Base-by-base conservation (phyloP, 1,140 invertebrate genomes). In the Aphaenogaster rudis region DNA sequence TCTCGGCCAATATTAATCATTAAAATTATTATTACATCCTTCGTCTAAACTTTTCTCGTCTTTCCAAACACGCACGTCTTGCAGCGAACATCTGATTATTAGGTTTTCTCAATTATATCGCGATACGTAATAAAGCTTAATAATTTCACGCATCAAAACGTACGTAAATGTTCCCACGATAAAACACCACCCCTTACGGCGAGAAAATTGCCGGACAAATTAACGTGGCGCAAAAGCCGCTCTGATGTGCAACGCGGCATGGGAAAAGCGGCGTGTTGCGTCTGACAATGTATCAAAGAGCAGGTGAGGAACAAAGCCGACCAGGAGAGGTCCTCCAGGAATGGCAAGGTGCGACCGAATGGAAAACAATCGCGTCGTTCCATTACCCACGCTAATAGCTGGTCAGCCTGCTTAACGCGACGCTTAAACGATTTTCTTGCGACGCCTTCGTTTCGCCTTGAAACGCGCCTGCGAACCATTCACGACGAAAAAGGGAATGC, bases 371-470 rank as follows among this genome's bases (percentile, higher is more conserved):
- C 76, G 67, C 57, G 45, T 64, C 45, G n/a, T 74, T 86, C 36
- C 59, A 88, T 90, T 88, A 88, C 21, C 33, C 57, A 84, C 42
- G 61, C 66, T 91, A 91, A 91, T 84, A 72, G 59, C 54, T 48
- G 80, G 78, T 91, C 87, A 67, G 61, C 11, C 71, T 33, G 50
- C 11, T 88, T 88, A 86, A 91, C 21, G 50, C 42, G 11, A 11
- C 11, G 48, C 36, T 78, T 79, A 91, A 88, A 91, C 63, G 81
- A 88, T 87, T 91, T 88, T 87, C 79, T 87, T 66, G 66, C 61
- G 50, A 66, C 76, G 42, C 17, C 69, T 54, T 2, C 57, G 11
- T 36, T 28, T 39, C 33, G 54, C 28, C 17, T 28, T 3, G 42
- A 64, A 85, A 15, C 13, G 33, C 71, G 33, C 21, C n/a, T 15